A percentile compares a stretch with the other conserved stretches of the same genome.
Evolutionary conservation across 1,140 invertebrate species (phyloP).

Genomic region (Drosophila jambulina): DNA sequence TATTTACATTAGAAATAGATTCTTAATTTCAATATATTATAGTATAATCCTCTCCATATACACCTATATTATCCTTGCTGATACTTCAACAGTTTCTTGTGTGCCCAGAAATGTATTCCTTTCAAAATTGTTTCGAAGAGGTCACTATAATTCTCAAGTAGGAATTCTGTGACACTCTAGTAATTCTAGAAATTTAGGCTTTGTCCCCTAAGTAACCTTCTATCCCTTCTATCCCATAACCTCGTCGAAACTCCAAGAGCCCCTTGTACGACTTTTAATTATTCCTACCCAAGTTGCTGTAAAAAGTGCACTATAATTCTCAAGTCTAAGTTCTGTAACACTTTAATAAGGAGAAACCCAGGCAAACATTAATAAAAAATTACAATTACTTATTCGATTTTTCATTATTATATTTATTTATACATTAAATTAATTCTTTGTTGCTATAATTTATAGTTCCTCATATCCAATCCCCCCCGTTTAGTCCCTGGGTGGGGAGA

Average conservation of each 20-base stretch:
- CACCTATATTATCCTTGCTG: not conserved
- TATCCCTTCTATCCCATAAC: too few species aligned
- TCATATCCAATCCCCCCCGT: slow-evolving; percentile 5
- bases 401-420: not conserved
- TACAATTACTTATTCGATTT: not conserved
- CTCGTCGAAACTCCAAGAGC: too few species aligned
- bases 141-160: not conserved
- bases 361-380: not conserved
- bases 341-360: too few species aligned
- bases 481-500: slow-evolving; percentile 1
- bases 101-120: not conserved
- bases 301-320: not conserved
- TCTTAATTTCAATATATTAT: not conserved
- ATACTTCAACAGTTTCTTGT: not conserved
- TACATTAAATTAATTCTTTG: not conserved
- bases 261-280: too few species aligned
- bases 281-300: too few species aligned
- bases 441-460: not conserved
- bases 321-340: not conserved
- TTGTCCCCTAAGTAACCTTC: too few species aligned
- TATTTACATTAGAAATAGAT: not conserved
- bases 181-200: too few species aligned
- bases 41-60: not conserved
- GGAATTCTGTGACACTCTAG: not conserved
- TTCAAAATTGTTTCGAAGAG: not conserved